These are phyloP conservation scores for Fabriciana adippe DNA, from an alignment of 2,888 invertebrate species.

Conservation along the genomic window DNA sequence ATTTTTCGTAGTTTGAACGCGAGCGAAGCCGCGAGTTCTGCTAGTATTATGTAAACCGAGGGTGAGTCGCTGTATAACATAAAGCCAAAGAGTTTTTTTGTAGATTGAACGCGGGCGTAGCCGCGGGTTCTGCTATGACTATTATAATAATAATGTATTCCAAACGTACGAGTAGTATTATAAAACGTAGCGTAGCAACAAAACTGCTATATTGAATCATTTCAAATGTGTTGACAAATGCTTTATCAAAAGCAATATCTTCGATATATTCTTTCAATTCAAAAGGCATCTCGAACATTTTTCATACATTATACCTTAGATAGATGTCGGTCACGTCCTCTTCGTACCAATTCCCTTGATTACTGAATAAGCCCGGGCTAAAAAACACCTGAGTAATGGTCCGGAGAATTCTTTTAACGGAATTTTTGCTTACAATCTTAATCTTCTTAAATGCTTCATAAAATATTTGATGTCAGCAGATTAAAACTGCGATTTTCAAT, in stretches of 20 bases:
- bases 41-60: too few relatives aligned
- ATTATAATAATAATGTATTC: too few relatives aligned
- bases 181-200: too few relatives aligned
- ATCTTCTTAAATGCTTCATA: slow-evolving; percentile 38
- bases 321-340: slow-evolving; percentile 20
- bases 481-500: slow-evolving; percentile 24
- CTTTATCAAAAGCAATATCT: neutral
- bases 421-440: slow-evolving; percentile 39
- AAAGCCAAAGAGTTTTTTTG: too few relatives aligned
- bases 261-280: slow-evolving; percentile 3
- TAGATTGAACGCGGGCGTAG: too few relatives aligned
- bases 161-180: too few relatives aligned
- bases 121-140: too few relatives aligned
- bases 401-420: slow-evolving; percentile 33
- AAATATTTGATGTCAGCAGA: slow-evolving; percentile 31
- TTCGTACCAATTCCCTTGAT: slow-evolving; percentile 41
- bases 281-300: slow-evolving; percentile 4
- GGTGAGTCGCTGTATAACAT: too few relatives aligned
- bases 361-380: slow-evolving; percentile 40
- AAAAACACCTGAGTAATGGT: slow-evolving; percentile 42
- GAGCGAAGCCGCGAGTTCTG: too few relatives aligned
- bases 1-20: too few relatives aligned
- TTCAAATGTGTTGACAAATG: slow-evolving; percentile 7
- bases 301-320: slow-evolving; percentile 29
- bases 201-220: neutral